Evolutionary conservation across 2,113 vertebrate genomes (phyloP).

Genomic region (Bos indicus): DNA sequence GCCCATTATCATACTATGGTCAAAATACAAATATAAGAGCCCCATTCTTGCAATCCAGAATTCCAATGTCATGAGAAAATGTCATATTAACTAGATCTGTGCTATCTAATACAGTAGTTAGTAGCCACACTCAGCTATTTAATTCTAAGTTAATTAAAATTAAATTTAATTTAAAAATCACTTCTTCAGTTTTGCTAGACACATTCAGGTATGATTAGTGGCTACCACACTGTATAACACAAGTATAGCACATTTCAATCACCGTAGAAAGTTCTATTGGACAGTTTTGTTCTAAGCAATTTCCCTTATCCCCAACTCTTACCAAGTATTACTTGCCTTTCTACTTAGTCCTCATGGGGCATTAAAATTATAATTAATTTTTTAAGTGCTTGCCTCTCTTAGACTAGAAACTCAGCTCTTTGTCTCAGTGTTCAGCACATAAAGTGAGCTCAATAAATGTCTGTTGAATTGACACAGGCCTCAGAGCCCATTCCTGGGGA

Average conservation of each 20-base stretch:
- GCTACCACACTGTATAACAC: background rate
- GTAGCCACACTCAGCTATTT: background rate
- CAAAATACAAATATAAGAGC: background rate
- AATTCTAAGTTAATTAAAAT: constrained; percentile 1
- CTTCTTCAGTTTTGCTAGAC: background rate
- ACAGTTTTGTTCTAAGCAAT: background rate
- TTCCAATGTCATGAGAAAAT: background rate
- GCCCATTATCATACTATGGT: background rate
- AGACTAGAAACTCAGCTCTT: background rate
- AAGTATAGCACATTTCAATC: background rate
- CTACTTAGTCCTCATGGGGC: background rate
- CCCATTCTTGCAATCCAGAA: background rate
- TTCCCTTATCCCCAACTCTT: background rate
- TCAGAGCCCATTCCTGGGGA: background rate
- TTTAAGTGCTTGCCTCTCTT: background rate
- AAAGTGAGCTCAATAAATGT: background rate
- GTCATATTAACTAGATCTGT: background rate
- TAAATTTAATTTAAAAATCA: background rate
- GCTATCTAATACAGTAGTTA: background rate
- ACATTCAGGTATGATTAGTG: background rate
- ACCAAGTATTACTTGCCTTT: background rate
- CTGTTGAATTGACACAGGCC: background rate
- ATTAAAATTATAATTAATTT: constrained; percentile 21
- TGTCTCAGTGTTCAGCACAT: background rate
- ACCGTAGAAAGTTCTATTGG: background rate